A percentile compares a stretch with the other conserved stretches of the same genome.
These are phyloP conservation scores for Helicoverpa assulta DNA, from an alignment of 2,888 invertebrate species.

Conservation along the genomic window DNA sequence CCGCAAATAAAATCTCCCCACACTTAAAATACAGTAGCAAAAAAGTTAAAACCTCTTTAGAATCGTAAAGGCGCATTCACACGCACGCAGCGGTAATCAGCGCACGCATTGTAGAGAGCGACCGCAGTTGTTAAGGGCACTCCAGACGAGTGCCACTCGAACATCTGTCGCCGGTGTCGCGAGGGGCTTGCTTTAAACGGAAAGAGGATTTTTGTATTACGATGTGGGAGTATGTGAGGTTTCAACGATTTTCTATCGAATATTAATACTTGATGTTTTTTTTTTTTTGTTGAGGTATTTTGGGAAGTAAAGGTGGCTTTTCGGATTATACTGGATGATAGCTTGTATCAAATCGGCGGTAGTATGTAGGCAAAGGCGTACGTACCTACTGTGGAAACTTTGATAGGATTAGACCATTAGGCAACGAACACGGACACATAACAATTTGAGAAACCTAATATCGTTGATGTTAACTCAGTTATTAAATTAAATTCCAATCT, in stretches of 20 bases:
- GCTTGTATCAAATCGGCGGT: neutral
- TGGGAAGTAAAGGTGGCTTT: neutral
- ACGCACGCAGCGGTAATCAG: slow-evolving; percentile 67
- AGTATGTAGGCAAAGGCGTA: too few species aligned
- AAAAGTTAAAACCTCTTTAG: slow-evolving; percentile 64
- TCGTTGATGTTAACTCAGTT: too few species aligned
- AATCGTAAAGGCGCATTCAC: slow-evolving; percentile 67
- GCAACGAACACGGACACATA: too few species aligned
- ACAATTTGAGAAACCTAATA: too few species aligned
- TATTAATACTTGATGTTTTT: slow-evolving; percentile 28
- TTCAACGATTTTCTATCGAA: slow-evolving; percentile 44
- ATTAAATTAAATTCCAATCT: too few species aligned
- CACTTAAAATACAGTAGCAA: slow-evolving; percentile 53
- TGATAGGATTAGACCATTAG: too few species aligned
- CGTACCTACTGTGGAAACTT: too few species aligned
- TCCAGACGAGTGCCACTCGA: slow-evolving; percentile 76
- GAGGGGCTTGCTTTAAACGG: slow-evolving; percentile 65
- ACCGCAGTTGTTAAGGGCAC: slow-evolving; percentile 74
- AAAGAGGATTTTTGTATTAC: slow-evolving; percentile 62
- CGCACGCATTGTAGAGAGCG: slow-evolving; percentile 69
- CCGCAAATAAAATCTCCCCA: slow-evolving; percentile 29
- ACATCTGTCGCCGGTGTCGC: slow-evolving; percentile 79
- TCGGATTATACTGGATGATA: neutral
- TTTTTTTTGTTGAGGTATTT: slow-evolving; percentile 3
- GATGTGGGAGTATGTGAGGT: slow-evolving; percentile 38